Evolutionary conservation across 2,888 invertebrate species (phyloP), one percentile per base, ranked within the genome.

Genomic region (Cheilosia grossa): DNA sequence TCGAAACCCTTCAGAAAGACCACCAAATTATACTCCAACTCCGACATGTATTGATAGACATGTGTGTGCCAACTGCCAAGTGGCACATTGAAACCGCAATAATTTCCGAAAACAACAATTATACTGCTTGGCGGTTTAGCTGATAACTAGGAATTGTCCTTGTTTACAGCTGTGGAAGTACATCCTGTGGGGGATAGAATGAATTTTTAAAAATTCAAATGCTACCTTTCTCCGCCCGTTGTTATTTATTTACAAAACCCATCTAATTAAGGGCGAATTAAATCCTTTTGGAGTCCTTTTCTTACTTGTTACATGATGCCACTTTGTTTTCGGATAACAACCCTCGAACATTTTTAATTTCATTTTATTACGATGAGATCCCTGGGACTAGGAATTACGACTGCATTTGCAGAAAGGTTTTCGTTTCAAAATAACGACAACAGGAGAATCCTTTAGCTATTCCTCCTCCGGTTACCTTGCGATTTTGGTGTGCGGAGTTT

Each of bases 341-440:
- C 59, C 83, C 74, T 58, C 21, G 67, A 61, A 81, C 75, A 75
- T 85, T 75, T 74, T 81, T 75, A 85, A 85, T 85, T 81, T 74
- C 44, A 80, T 70, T 74, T 72, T 63, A 67, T 73, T 67, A 53
- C 61, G 47, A 24, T 40, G 51, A 30, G 40, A 49, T 47, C 44
- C 44, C 56, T 33, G 30, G 61, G 58, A 61, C 53, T 51, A 51
- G 24, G 44, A 42, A 73, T 61, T 69, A 58, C 82, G 63, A 83
- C 69, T 83, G 83, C 63, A 79, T 73, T 82, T 64, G 30, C 2
- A 82, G 53, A 78, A 66, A 72, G 82, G 75, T 61, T 80, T 74
- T 42, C 30, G n/a, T 73, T 81, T 56, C 75, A 75, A 81, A 59
- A 59, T 47, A 47, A 21, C 44, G 59, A 44, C 56, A 63, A 63